Evolutionary conservation across 64 coral and sea anemone species (phyloP), one percentile per base, ranked within the genome.

Genomic region (Montipora foliosa): DNA sequence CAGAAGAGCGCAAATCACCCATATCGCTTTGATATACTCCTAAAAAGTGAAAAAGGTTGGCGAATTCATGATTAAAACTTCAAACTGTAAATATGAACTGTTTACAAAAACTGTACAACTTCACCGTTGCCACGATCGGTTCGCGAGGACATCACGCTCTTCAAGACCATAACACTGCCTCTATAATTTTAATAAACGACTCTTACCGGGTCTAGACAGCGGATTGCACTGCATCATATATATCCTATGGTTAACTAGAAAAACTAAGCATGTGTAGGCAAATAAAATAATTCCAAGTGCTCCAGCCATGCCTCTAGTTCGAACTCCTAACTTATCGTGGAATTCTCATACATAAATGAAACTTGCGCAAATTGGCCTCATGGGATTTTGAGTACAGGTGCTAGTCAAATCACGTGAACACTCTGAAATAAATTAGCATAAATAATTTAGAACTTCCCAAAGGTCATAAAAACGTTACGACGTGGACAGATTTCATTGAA

Each of bases 271-370:
- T 62, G 92, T 98, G 75, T 98, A 98, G 29, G 91, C 59, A 95
- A 95, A 98, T 98, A 95, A 98, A 95, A 95, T 80, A 46, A 89
- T 81, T 92, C 89, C 90, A 90, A 98, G 60, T 89, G 89, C 51
- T 68, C 71, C 93, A 67, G 96, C 96, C 96, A 98, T 98, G 76
- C 75, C 79, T 89, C 85, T 85, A 88, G 80, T 86, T 67, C 84
- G 94, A 93, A 98, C 60, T 89, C 68, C 59, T 90, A 75, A 74
- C 77, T 91, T 87, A 92, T 25, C 75, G 69, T 92, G 79, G 93
- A 97, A 98, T 98, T 98, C 96, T 98, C 96, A 98, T 98, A 98
- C 96, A 98, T 86, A 98, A 97, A 85, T 93, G 64, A 82, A 87
- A 80, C 87, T 79, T 80, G 89, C 69, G 93, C 90, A 93, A 95